Evolutionary conservation across 2,888 invertebrate genomes (phyloP).

Genomic region (Galeopsomyia nigrocyanea): DNA sequence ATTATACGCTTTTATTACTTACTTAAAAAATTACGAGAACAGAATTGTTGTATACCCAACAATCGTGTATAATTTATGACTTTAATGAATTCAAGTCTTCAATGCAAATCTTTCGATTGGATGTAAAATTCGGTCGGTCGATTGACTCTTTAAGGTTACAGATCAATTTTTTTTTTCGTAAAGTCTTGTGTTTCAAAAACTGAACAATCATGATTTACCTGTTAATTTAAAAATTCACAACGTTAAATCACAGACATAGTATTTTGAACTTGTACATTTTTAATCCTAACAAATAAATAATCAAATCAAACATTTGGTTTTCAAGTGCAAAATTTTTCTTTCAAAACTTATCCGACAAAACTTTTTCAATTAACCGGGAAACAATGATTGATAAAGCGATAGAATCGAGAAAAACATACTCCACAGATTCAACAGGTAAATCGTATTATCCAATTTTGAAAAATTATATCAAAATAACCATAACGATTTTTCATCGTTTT

Average conservation of each 20-base stretch:
- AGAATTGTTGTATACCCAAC: conserved; percentile 58
- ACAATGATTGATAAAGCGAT: no score
- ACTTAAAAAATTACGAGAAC: conserved; percentile 48
- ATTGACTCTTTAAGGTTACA: conserved; percentile 41
- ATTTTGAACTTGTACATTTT: no score
- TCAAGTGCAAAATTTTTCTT: no score
- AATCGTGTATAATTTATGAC: conserved; percentile 50
- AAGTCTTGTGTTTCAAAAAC: neutral
- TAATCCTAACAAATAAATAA: no score
- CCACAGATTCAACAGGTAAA: neutral
- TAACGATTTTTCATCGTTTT: conserved; percentile 33
- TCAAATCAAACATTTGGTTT: no score
- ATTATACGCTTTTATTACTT: conserved; percentile 18
- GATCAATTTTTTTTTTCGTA: conserved; percentile 16
- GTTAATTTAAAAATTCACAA: no score
- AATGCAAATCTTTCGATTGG: conserved; percentile 38
- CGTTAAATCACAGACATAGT: no score
- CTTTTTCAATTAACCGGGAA: no score
- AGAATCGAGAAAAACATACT: no score
- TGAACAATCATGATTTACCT: no score
- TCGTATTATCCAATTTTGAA: conserved; percentile 14
- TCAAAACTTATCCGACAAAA: no score
- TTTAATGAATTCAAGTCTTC: conserved; percentile 41
- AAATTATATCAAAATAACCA: conserved; percentile 27
- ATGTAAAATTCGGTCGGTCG: conserved; percentile 32